Evolutionary conservation across 1,140 invertebrate genomes (phyloP), one percentile per base, ranked within the genome.

Genomic region (Ceratosolen solmsi): DNA sequence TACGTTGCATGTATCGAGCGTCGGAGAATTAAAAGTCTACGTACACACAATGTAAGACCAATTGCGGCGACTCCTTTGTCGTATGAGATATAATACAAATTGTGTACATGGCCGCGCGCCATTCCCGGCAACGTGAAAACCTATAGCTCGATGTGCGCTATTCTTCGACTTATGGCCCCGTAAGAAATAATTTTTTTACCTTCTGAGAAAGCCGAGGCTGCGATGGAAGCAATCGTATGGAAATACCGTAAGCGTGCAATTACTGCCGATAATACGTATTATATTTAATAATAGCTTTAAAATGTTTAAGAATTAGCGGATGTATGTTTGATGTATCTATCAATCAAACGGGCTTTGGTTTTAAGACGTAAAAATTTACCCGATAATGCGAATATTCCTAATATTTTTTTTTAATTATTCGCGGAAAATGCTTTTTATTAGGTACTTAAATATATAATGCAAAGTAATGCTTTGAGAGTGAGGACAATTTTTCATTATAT

Each of bases 251-350:
- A 38, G 58, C 27, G 20, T 77, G 41, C 33, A 77, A 77, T 77
- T 65, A 65, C 49, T 27, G 11, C 22, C 75, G 38, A 63, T 76
- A 46, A 63, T 76, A 63, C 46, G 22, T 38, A 76, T 73, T 73
- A 73, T 56, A 49, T 73, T 41, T 73, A 54, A 56, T 73, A 73
- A 73, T 27, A 49, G 71, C 25, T n/a, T 73, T 54, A 73, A 41
- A 54, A 73, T 56, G 25, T 73, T 56, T 17, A 46, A 17, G 27
- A 46, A 54, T 73, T 54, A 56, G 5, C 71, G 54, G 2, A 38
- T 25, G 15, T 9, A 13, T 2, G 2, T 56, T 56, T 75, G 54
- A 75, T 75, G 54, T 75, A n/a, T 75, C 30, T 75, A 75, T 75
- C 54, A 75, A 73, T 56, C 49, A 73, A 73, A 73, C 1, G 15